Base-by-base conservation (phyloP, 2,113 vertebrate species). In the Copsychus sechellarum region DNA sequence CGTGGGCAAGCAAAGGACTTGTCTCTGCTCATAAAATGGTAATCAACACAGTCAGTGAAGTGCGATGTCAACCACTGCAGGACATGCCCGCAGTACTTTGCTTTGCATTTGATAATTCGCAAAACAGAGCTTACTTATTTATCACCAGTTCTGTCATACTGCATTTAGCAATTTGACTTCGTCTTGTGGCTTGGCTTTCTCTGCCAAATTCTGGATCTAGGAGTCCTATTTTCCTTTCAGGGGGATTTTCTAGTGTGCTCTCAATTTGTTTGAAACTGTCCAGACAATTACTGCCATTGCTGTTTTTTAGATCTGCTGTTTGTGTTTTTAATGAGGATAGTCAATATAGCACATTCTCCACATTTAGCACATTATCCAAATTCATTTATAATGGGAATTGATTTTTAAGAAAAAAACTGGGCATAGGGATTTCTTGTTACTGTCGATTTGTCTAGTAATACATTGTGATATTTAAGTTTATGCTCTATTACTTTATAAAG, bases 1-100 rank as follows among this genome's bases (percentile, higher is more conserved):
- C 76, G 58, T 66, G 64, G 74, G 64, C 79, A 83, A 80, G 87
- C 21, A 48, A 86, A 91, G 47, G 51, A 77, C 79, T 93, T 88
- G 71, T 90, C 71, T 86, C 45, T 76, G 36, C 71, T 91, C 50
- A 70, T 93, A 73, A 91, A 95, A 80, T 31, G 58, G 16, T 95
- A 90, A 91, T 92, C 79, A 92, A 36, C 87, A 29, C 26, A 82
- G 60, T 71, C 81, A 87, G 81, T 92, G 94, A 94, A 95, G 88
- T 93, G 87, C 6, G 40, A 73, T 95, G 81, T 51, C 81, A 96
- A 92, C 74, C 43, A 78, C 81, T 81, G 90, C 2, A 0, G 79
- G 85, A 94, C 28, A 31, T 93, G 87, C 88, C 76, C 2, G 5
- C n/a, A 86, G 79, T 95, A 40, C 29, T 77, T 80, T 17, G 20